phyloP scores from a whole-genome alignment of 2,888 invertebrate genomes.

The Octodonta nipae region DNA sequence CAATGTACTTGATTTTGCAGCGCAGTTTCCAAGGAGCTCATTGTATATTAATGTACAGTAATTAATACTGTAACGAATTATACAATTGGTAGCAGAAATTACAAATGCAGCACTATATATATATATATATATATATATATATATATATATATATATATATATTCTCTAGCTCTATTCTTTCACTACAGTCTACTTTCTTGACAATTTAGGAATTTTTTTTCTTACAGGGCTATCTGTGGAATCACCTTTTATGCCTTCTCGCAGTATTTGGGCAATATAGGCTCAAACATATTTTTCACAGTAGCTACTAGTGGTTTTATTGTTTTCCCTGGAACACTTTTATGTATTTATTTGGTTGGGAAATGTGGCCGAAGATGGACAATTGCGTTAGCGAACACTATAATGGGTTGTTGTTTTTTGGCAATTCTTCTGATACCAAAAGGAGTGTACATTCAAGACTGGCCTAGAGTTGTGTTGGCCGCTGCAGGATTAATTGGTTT shows the following conservation, averaged over 20 bases:
- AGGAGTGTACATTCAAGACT: constrained; percentile 36
- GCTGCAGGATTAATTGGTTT: constrained; percentile 53
- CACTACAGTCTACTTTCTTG: too few relatives aligned
- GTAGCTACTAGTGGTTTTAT: constrained; percentile 42
- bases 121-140: too few relatives aligned
- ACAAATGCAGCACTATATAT: too few relatives aligned
- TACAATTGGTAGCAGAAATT: too few relatives aligned
- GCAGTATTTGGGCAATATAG: constrained; percentile 44
- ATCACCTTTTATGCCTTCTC: constrained; percentile 46
- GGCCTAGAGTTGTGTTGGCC: constrained; percentile 45
- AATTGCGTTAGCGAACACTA: constrained; percentile 37
- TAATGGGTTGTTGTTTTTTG: constrained; percentile 40
- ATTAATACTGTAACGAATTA: too few relatives aligned
- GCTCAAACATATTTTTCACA: constrained; percentile 41
- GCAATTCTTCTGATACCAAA: constrained; percentile 39
- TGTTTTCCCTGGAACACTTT: constrained; percentile 41
- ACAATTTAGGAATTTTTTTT: too few relatives aligned
- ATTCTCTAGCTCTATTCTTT: too few relatives aligned
- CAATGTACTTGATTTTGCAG: too few relatives aligned
- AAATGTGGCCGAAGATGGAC: constrained; percentile 41
- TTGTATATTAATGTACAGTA: too few relatives aligned
- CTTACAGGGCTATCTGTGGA: constrained; percentile 44
- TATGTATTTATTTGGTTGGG: constrained; percentile 40
- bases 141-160: too few relatives aligned
- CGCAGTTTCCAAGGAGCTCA: too few relatives aligned